Base-by-base conservation (phyloP, 2,888 invertebrate genomes). In the Stenodema calcarata region DNA sequence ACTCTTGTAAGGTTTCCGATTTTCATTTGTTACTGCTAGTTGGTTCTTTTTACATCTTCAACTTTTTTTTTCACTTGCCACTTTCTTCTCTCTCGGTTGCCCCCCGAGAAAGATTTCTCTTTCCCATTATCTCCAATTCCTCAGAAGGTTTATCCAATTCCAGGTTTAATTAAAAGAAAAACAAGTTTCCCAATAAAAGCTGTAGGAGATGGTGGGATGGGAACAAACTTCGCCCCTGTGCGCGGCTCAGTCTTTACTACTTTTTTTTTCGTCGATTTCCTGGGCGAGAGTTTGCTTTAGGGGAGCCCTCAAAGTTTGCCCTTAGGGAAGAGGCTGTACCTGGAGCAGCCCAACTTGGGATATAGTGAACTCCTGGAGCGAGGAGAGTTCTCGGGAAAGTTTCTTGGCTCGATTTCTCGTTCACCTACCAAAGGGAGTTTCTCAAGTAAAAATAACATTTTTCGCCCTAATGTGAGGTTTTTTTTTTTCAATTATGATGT, bases 151-250 rank as follows among this genome's bases (percentile, higher is more conserved):
- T 84, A 84, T 84, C 84, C 84, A 84, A 84, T 84, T 73, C 86
- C 42, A 14, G 81, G 42, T 86, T 86, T 86, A 86, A 86, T 86
- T 86, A 86, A 86, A 86, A 86, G 81, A 81, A 86, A 86, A 86
- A 86, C 80, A 86, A 86, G 81, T 86, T 86, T 81, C 42, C 73
- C 80, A 78, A 86, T 86, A 86, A 86, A 86, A 86, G 78, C 86
- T 62, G 54, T 78, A 73, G 69, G 69, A 62, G 62, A 82, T 69
- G 42, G 62, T 12, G 23, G 69, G 28, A 54, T 16, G 80, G 80
- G 30, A 35, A 69, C 42, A 82, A 82, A 82, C 82, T 82, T 82
- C 41, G 69, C 69, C 41, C 42, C 42, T 44, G 44, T 78, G 30
- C 80, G n/a, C 50, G 23, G 18, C 27, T 42, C 78, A 44, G 78